Base-by-base conservation (phyloP, 2,888 invertebrate species). In the Mechanitis mazaeus region DNA sequence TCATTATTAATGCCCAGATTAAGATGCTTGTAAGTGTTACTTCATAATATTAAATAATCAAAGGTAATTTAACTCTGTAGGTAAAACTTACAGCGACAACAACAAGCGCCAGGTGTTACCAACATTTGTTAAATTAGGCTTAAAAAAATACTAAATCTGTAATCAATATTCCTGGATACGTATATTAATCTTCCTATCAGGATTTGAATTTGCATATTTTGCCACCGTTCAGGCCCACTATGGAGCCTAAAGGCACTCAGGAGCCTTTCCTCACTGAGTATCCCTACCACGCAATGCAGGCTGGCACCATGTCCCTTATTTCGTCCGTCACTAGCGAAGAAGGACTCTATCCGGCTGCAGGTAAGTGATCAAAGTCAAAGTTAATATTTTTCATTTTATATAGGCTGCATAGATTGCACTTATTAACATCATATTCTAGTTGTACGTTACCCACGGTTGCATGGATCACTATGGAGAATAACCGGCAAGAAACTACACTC, bases 201-300 rank as follows among this genome's bases (percentile, higher is more conserved):
- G 87, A 87, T n/a, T 89, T 88, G 88, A 84, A 77, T 53, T 78
- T 93, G 20, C 93, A 93, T 77, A 92, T 95, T 64, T 94, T 94
- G 75, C 92, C 94, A 0, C 93, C 94, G 0, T 95, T 95, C 76
- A 94, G 93, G 0, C 94, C 95, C 0, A 94, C 94, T 0, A 86
- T 93, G 0, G 96, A 96, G 71, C 80, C 91, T 0, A 61, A 76
- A 0, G 73, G 75, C 45, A 78, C 82, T 0, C 69, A 80, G 12
- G 85, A 92, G 33, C 92, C 94, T 0, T 94, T 95, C 80, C 81
- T 96, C 6, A 90, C 91, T 1, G 91, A 93, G 64, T 90, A 93
- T 61, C 95, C 96, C 0, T 91, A 91, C 69, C 86, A 91, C 45
- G 90, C 94, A 0, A 88, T 95, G 1, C 87, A 79, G 63, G 84